Conservation (phyloP, 2,888 invertebrate species). For the Chouioia cunea region DNA sequence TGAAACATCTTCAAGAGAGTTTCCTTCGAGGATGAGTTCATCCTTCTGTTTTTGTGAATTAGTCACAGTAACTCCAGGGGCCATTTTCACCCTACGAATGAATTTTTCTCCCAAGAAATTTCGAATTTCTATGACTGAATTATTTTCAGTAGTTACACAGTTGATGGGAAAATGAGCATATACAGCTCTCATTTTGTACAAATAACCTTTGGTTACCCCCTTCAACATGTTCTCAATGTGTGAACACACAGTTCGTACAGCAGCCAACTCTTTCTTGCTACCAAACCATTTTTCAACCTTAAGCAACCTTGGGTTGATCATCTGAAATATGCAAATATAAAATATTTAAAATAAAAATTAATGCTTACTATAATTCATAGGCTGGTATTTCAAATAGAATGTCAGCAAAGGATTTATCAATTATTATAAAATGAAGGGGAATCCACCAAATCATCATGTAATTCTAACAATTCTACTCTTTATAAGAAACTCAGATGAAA, state of each 20-base stretch:
- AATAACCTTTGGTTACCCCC: conserved; percentile 92
- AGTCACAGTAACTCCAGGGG: conserved; percentile 91
- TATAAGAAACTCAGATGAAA: too few relatives aligned
- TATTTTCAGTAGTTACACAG: conserved; percentile 92
- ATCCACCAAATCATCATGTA: conserved; percentile 62
- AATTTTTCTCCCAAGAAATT: conserved; percentile 99
- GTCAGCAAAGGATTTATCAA: conserved; percentile 63
- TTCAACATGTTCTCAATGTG: conserved; percentile 99
- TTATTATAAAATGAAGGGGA: conserved; percentile 66
- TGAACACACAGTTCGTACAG: conserved; percentile 97
- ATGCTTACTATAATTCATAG: too few relatives aligned
- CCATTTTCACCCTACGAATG: conserved; percentile 95
- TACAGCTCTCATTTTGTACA: conserved; percentile 99
- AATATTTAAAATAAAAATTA: too few relatives aligned
- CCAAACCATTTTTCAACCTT: conserved; percentile 99
- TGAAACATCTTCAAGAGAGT: conserved; percentile 95
- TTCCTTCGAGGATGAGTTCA: conserved; percentile 96
- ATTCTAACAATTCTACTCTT: too few relatives aligned
- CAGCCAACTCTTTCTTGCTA: conserved; percentile 96
- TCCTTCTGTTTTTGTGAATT: conserved; percentile 97
- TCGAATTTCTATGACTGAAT: conserved; percentile 92
- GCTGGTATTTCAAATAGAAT: not conserved
- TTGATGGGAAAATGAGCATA: conserved; percentile 99
- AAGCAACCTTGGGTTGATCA: conserved; percentile 79
- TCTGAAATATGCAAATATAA: conserved; percentile 64